phyloP scores from a whole-genome alignment of 2,888 invertebrate genomes.

The Cephus pygmeus region DNA sequence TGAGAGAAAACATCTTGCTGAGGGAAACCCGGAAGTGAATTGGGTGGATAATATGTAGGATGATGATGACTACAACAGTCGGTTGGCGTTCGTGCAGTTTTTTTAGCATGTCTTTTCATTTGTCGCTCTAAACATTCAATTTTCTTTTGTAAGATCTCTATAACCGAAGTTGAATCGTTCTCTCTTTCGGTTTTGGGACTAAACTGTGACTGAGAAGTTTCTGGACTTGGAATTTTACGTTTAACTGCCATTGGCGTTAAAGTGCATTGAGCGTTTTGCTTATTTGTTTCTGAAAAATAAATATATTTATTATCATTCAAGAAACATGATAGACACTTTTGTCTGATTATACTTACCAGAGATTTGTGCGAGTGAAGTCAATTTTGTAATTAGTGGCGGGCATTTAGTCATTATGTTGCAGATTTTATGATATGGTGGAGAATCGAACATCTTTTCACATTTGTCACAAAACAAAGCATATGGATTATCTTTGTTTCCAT shows the following conservation, averaged over 20 bases:
- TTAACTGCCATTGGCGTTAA: background rate
- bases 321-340: background rate
- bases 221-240: background rate
- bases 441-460: slow-evolving; percentile 36
- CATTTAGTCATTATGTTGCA: slow-evolving; percentile 40
- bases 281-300: background rate
- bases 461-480: slow-evolving; percentile 49
- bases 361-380: slow-evolving; percentile 28
- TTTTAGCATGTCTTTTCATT: slow-evolving; percentile 29
- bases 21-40: slow-evolving; percentile 1
- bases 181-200: slow-evolving; percentile 16
- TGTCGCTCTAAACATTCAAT: slow-evolving; percentile 35
- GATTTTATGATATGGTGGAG: slow-evolving; percentile 44
- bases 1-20: slow-evolving; percentile 27
- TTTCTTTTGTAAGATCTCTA: slow-evolving; percentile 35
- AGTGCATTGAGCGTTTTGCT: background rate
- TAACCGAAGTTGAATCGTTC: slow-evolving; percentile 10
- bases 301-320: background rate
- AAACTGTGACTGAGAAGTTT: background rate
- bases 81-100: background rate
- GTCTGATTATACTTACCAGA: slow-evolving; percentile 22
- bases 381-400: slow-evolving; percentile 38
- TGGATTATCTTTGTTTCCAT: slow-evolving; percentile 31
- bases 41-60: slow-evolving; percentile 20
- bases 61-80: slow-evolving; percentile 20